Evolutionary conservation across 2,888 invertebrate species (phyloP), one percentile per base, ranked within the genome.

Genomic region (Drosophila atroscutellata): DNA sequence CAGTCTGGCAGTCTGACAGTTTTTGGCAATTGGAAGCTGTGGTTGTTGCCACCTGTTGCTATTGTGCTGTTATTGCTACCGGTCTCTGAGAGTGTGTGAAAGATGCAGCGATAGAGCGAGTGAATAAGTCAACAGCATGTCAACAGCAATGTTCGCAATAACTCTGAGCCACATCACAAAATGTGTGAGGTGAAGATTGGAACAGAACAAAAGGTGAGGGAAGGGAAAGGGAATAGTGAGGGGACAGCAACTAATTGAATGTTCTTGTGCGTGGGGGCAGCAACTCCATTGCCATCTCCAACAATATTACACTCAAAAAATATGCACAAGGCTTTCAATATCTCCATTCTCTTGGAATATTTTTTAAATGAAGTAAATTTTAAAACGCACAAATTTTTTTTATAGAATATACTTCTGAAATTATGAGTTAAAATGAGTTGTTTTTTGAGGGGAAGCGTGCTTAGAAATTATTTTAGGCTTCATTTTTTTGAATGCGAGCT

Each of bases 41-140:
- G 39, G n/a, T 28, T 26, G 51, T 66, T 72, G 83, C 83, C 88
- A 83, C 85, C 83, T 86, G 83, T 78, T 81, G 62, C 77, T 65
- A 81, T 79, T 83, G 82, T 83, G 79, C 26, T 85, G 49, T 26
- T 47, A 39, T 54, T 78, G 60, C 75, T 81, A 70, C 72, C 59
- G 61, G 62, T 63, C 58, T 69, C 18, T 51, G 26, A 59, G 11
- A 57, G 42, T 55, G 68, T 66, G 72, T 55, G 45, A 58, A 49
- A 68, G 72, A 75, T 68, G 56, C 62, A 2, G 67, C 67, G 66
- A 77, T 77, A 52, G 69, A 59, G 24, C 58, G 18, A 50, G 20
- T 28, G 49, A 45, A 30, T n/a, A 52, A 56, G 58, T 75, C 80
- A 71, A 47, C 80, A 70, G 51, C 76, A 67, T 72, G 77, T 77